phyloP scores from a whole-genome alignment of 2,797 vertebrate genomes.

The Hyperoplus immaculatus region DNA sequence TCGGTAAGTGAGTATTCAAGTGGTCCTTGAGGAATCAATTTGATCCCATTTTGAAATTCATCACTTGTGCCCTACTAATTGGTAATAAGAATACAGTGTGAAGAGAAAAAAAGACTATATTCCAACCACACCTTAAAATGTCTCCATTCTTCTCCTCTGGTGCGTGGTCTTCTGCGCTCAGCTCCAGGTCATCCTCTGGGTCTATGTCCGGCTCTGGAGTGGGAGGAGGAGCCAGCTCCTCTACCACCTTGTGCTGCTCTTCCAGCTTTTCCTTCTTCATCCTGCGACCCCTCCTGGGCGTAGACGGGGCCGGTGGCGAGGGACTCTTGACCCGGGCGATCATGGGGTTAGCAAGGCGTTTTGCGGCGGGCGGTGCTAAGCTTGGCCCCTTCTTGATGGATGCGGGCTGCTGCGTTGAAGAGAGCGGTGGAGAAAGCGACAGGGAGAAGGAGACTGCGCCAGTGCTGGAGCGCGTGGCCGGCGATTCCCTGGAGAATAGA shows the following conservation, averaged over 20 bases:
- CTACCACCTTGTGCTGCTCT: constrained; percentile 75
- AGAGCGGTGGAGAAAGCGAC: constrained; percentile 74
- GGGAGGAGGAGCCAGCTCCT: constrained; percentile 81
- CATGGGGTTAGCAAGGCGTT: constrained; percentile 45
- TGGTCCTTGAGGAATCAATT: too few relatives aligned
- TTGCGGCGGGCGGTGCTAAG: constrained; percentile 41
- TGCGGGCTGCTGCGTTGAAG: constrained; percentile 47
- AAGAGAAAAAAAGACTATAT: constrained; percentile 1
- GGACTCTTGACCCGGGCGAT: constrained; percentile 72
- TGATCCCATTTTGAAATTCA: too few relatives aligned
- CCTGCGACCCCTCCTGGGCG: constrained; percentile 78
- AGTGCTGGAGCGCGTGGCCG: constrained; percentile 63
- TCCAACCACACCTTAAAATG: constrained; percentile 68
- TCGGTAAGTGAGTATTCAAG: too few relatives aligned
- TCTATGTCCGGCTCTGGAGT: constrained; percentile 81
- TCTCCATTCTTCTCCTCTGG: constrained; percentile 82
- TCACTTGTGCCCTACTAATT: too few relatives aligned
- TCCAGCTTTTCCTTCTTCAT: constrained; percentile 81
- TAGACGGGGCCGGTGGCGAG: constrained; percentile 42
- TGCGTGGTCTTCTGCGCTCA: constrained; percentile 71
- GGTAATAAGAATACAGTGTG: not conserved
- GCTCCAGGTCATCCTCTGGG: constrained; percentile 77
- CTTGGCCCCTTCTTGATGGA: constrained; percentile 63
- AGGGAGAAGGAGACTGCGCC: constrained; percentile 84
- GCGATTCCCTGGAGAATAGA: constrained; percentile 80